Evolutionary conservation across 2,113 vertebrate species (phyloP), one percentile per base, ranked within the genome.

Genomic region (Nothocercus julius): DNA sequence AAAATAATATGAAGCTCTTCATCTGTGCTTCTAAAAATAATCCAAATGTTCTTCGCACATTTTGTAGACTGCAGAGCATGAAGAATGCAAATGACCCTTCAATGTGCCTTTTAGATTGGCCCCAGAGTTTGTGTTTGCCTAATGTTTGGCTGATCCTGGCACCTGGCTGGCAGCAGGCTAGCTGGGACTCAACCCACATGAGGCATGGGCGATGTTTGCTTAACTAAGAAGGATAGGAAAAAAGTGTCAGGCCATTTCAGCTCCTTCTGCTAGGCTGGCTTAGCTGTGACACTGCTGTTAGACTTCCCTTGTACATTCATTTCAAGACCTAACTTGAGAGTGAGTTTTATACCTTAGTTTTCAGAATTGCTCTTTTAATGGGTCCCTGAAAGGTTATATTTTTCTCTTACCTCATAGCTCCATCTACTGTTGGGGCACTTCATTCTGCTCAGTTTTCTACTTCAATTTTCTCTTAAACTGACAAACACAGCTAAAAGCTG

Each of bases 361-460:
- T 74, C 79, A 86, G 28, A 91, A 44, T 3, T 56, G 8, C 22
- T 75, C 2, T 86, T 88, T 85, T 88, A 85, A 80, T 34, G 70
- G 28, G 9, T 67, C 17, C 45, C 40, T 47, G 80, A 59, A 51
- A 70, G 7, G 11, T 84, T 61, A 7, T 7, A 19, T 80, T 86
- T 82, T 82, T n/a, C 25, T 87, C 16, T 85, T 91, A 38, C 34
- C 85, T 89, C 59, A 45, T 17, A 86, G 63, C 85, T 94, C 87
- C 47, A 75, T 78, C 94, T 94, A 2, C 68, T 88, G 76, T 81
- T 90, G 76, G 79, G 69, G 76, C 44, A 91, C 14, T 86, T 93
- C 11, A 5, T 83, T 20, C 74, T 49, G 18, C 20, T 78, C 21
- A 34, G 7, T 85, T 24, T 95, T 42, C 47, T 68, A 20, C 80